These are phyloP conservation scores for Drymodes brunneopygia DNA, from an alignment of 2,113 vertebrate species.

Conservation along the genomic window DNA sequence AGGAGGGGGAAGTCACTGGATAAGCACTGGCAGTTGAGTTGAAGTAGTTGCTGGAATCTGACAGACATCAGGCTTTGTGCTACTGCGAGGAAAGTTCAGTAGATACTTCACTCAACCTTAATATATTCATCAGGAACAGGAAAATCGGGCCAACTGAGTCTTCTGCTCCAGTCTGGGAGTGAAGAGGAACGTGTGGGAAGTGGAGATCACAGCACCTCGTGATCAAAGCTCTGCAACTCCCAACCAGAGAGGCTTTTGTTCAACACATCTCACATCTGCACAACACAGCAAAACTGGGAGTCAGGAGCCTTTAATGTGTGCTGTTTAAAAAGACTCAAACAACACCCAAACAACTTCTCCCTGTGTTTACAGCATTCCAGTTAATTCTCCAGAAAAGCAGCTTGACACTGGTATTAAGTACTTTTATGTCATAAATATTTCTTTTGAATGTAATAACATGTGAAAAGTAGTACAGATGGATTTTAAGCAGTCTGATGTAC, in stretches of 20 bases:
- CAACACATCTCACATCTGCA: background rate
- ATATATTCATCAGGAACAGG: background rate
- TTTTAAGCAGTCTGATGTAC: background rate
- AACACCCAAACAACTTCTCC: background rate
- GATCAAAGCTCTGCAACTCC: background rate
- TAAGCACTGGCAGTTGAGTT: background rate
- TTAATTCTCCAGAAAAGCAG: background rate
- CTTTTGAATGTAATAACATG: background rate
- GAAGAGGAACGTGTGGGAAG: background rate
- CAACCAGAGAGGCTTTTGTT: background rate
- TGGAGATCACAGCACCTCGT: background rate
- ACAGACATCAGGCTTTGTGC: background rate
- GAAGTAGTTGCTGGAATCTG: background rate
- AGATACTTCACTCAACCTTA: background rate
- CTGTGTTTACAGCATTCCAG: background rate
- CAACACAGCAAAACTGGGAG: background rate
- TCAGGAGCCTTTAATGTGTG: background rate
- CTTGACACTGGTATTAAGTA: background rate
- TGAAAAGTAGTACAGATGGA: background rate
- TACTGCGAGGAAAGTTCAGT: background rate
- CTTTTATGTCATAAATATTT: background rate
- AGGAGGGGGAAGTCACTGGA: background rate
- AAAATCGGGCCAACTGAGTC: background rate
- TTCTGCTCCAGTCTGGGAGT: background rate
- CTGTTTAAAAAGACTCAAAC: background rate